Evolutionary conservation across 2,888 invertebrate species (phyloP).

Genomic region (Timema cristinae): DNA sequence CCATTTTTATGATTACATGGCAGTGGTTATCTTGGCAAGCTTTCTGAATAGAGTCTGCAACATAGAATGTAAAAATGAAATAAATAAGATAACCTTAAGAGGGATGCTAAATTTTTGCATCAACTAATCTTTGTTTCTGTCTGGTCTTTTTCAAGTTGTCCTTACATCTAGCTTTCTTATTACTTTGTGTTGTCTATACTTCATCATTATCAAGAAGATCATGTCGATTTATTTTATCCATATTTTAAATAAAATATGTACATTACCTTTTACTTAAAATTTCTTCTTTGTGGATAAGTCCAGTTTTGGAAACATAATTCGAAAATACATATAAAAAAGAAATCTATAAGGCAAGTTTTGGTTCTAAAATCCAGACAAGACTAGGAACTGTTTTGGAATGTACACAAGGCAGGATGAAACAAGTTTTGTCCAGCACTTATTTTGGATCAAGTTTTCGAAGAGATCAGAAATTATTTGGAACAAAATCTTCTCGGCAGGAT

Average conservation of each 20-base stretch:
- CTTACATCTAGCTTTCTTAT: neutral
- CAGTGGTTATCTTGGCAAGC: constrained; percentile 4
- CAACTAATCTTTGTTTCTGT: neutral
- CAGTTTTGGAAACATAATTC: neutral
- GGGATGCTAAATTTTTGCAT: neutral
- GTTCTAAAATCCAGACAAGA: neutral
- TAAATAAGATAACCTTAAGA: neutral
- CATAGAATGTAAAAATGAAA: neutral
- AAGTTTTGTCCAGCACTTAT: neutral
- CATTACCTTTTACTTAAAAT: neutral
- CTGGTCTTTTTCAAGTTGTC: neutral
- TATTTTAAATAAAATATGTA: constrained; percentile 1
- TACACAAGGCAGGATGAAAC: neutral
- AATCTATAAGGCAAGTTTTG: neutral
- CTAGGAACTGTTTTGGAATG: neutral
- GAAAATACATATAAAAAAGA: neutral
- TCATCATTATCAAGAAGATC: neutral
- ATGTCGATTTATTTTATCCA: neutral
- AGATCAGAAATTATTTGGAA: neutral
- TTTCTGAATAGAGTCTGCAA: neutral
- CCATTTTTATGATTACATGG: constrained; percentile 12
- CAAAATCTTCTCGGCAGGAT: neutral
- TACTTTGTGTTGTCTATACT: neutral
- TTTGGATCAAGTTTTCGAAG: neutral
- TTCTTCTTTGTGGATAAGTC: neutral